phyloP scores from a whole-genome alignment of 2,113 vertebrate genomes.

The Colossoma macropomum region DNA sequence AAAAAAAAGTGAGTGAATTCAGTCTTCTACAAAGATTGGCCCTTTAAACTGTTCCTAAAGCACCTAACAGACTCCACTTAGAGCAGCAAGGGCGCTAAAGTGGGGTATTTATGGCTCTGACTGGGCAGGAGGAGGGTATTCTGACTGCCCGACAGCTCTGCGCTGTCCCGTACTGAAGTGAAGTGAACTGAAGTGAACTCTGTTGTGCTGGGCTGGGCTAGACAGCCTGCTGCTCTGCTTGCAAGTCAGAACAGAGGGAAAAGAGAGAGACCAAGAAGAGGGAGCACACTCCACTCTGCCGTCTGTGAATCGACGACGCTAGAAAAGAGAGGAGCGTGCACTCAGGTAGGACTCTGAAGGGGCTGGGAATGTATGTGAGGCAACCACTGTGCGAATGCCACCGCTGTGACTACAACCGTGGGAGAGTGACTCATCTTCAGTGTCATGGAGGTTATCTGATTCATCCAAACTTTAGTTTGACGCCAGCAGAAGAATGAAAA shows the following conservation, averaged over 20 bases:
- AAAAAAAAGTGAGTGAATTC: too few relatives aligned
- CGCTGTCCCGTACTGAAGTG: constrained; percentile 25
- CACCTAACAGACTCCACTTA: background rate
- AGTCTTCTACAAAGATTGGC: too few relatives aligned
- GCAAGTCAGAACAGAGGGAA: constrained; percentile 5
- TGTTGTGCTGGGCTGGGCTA: constrained; percentile 33
- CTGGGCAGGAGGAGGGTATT: background rate
- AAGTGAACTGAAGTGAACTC: constrained; percentile 33
- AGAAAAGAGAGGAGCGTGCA: background rate
- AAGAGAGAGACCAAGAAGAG: background rate
- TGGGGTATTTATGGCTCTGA: background rate
- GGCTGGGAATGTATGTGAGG: background rate
- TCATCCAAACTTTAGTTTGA: constrained; percentile 12
- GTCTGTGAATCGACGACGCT: background rate
- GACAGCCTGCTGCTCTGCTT: constrained; percentile 9
- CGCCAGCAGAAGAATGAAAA: background rate
- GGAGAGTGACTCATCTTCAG: background rate
- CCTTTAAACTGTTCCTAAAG: background rate
- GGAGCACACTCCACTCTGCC: constrained; percentile 4
- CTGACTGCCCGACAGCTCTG: background rate
- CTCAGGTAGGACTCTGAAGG: constrained; percentile 27
- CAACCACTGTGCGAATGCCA: background rate
- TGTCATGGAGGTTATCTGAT: background rate
- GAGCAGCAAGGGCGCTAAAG: background rate
- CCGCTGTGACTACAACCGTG: background rate